Conservation (phyloP, 64 coral and sea anemone species). For the Anthopleura sola region DNA sequence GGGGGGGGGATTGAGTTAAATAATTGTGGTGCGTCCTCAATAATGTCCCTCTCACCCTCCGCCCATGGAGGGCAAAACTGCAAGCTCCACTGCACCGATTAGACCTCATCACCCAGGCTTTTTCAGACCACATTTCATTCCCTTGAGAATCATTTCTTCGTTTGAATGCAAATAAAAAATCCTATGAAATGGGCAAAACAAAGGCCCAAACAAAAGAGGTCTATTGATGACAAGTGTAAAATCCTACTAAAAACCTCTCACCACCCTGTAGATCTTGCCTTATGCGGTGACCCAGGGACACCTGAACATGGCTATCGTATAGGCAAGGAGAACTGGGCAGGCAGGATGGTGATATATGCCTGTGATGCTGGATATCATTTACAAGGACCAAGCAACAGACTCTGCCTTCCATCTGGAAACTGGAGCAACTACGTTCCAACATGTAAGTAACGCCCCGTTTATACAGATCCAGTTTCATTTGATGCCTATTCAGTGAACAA, state of each 20-base stretch:
- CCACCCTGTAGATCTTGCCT: conserved; percentile 20
- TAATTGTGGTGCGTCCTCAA: too few relatives aligned
- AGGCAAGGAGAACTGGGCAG: conserved; percentile 55
- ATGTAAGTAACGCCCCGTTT: conserved; percentile 54
- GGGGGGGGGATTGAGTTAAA: too few relatives aligned
- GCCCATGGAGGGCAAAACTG: too few relatives aligned
- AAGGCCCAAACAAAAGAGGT: too few relatives aligned
- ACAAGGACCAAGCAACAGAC: conserved; percentile 39
- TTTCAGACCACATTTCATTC: background rate
- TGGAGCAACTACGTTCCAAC: conserved; percentile 54
- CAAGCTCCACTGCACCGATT: too few relatives aligned
- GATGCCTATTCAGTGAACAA: too few relatives aligned
- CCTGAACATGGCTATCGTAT: conserved; percentile 48
- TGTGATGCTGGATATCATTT: conserved; percentile 79
- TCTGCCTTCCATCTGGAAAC: conserved; percentile 43
- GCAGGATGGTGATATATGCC: conserved; percentile 38
- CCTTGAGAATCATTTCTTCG: background rate
- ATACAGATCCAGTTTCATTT: background rate
- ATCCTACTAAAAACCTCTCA: background rate
- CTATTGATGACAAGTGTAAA: too few relatives aligned
- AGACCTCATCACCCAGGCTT: too few relatives aligned
- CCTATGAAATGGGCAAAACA: too few relatives aligned
- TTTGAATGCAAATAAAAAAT: background rate
- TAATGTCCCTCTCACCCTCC: too few relatives aligned
- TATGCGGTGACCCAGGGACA: conserved; percentile 44